A percentile compares a stretch with the other conserved stretches of the same genome.
phyloP scores from a whole-genome alignment of 2,113 vertebrate genomes.

The Zosterops pallidus region DNA sequence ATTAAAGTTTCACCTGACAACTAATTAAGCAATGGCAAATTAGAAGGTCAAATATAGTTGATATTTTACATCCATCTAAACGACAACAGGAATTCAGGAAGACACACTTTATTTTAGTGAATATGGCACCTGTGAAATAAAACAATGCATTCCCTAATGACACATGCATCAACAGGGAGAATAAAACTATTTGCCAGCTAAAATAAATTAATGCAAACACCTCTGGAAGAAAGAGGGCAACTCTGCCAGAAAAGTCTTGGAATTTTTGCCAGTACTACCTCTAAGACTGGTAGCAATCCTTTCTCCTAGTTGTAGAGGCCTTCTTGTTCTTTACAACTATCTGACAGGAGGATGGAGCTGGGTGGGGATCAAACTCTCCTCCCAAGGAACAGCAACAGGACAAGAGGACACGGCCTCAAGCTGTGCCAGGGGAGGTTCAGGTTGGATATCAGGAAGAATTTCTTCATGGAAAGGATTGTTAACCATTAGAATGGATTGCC shows the following conservation, averaged over 20 bases:
- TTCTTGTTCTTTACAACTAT: neutral
- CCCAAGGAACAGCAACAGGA: neutral
- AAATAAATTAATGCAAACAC: neutral
- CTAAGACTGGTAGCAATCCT: neutral
- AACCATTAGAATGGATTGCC: neutral
- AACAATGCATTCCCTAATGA: neutral
- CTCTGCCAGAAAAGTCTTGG: neutral
- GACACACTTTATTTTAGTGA: neutral
- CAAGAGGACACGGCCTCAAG: neutral
- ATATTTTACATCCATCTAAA: neutral
- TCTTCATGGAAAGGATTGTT: neutral
- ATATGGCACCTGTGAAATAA: neutral
- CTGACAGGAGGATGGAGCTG: neutral
- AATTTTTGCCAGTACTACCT: neutral
- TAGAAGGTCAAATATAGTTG: neutral
- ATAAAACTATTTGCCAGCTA: neutral
- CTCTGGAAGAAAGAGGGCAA: neutral
- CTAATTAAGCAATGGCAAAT: neutral
- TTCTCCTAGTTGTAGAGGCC: neutral
- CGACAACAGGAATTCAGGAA: neutral
- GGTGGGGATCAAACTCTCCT: accelerated
- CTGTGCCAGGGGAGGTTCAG: neutral
- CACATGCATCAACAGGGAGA: neutral
- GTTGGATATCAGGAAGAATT: neutral
- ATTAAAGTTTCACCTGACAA: neutral